phyloP scores from a whole-genome alignment of 2,113 vertebrate genomes.

The Lophotis ruficrista region DNA sequence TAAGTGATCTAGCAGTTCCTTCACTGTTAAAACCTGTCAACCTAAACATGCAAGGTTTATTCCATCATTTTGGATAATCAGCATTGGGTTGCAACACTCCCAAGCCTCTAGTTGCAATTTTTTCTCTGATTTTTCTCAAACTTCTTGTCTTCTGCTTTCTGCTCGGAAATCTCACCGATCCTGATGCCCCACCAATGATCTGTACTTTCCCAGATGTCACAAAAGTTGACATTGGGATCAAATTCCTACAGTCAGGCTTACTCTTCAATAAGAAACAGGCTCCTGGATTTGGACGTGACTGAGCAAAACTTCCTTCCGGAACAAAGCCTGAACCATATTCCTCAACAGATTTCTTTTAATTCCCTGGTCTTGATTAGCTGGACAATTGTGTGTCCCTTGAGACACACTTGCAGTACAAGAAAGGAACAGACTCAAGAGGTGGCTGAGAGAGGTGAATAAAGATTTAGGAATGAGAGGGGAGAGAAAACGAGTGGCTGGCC shows the following conservation, averaged over 20 bases:
- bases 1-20: not conserved
- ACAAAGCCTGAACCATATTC: not conserved
- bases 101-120: not conserved
- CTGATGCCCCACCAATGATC: not conserved
- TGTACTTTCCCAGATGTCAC: not conserved
- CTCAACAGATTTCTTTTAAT: fast-evolving
- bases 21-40: not conserved
- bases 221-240: not conserved
- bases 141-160: not conserved
- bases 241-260: not conserved
- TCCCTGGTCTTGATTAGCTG: not conserved
- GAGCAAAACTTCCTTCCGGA: not conserved
- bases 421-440: not conserved
- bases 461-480: not conserved
- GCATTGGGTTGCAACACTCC: not conserved
- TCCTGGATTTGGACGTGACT: fast-evolving
- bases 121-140: not conserved
- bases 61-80: not conserved
- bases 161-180: not conserved
- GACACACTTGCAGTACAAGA: not conserved
- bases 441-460: not conserved
- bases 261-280: not conserved
- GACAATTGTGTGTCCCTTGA: not conserved
- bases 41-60: not conserved
- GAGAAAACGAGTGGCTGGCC: not conserved